Evolutionary conservation across 2,888 invertebrate species (phyloP).

Genomic region (Choristoneura rosaceana): DNA sequence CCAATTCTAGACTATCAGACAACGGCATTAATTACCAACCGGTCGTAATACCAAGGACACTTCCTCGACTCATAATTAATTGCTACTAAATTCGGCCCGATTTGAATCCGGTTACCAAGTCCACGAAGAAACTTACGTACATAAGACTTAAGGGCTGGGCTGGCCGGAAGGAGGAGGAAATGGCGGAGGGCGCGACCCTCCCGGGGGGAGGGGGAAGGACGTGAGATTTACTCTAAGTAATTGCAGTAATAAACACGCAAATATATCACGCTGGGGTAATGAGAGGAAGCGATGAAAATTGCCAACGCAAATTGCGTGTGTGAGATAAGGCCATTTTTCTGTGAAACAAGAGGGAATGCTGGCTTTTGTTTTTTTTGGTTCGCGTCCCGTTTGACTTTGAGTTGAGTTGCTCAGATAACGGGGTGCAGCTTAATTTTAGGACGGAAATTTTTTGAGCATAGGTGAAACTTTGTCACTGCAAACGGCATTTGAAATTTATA

Average conservation of each 20-base stretch:
- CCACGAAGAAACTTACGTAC: slow-evolving; percentile 85
- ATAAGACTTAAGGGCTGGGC: slow-evolving; percentile 85
- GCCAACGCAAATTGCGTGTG: slow-evolving; percentile 84
- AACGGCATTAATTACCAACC: slow-evolving; percentile 67
- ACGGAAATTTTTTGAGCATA: neutral
- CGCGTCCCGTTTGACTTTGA: slow-evolving; percentile 20
- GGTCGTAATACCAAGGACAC: slow-evolving; percentile 74
- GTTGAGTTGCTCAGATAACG: slow-evolving; percentile 30
- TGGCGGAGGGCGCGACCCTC: slow-evolving; percentile 83
- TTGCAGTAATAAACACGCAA: slow-evolving; percentile 86
- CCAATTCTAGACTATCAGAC: neutral
- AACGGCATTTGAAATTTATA: too few species aligned
- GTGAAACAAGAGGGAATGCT: slow-evolving; percentile 56
- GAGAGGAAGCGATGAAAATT: slow-evolving; percentile 84
- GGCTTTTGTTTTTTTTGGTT: slow-evolving; percentile 57
- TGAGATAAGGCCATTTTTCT: slow-evolving; percentile 83
- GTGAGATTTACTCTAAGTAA: slow-evolving; percentile 87
- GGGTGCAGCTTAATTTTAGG: neutral
- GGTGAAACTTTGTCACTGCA: too few species aligned
- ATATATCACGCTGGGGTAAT: slow-evolving; percentile 85
- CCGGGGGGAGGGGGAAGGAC: slow-evolving; percentile 73
- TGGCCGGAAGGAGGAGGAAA: slow-evolving; percentile 83
- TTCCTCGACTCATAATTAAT: slow-evolving; percentile 83
- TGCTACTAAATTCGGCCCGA: slow-evolving; percentile 86
- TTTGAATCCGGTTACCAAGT: slow-evolving; percentile 85